These are phyloP conservation scores for Mesitornis unicolor DNA, from an alignment of 2,113 vertebrate species.

Conservation along the genomic window DNA sequence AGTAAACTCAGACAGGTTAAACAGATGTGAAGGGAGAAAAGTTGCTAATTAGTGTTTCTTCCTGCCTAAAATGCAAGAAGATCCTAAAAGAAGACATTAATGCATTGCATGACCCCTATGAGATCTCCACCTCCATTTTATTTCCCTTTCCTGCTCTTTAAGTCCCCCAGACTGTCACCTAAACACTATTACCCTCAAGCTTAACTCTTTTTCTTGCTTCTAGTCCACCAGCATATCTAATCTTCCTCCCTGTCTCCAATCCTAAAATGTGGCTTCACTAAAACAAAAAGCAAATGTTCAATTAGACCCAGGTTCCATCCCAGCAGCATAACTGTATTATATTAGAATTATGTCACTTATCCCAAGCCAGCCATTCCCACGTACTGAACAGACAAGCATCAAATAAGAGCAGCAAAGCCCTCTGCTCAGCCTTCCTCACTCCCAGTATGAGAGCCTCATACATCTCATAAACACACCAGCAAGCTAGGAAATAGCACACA, in stretches of 20 bases:
- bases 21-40: background rate
- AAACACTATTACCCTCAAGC: background rate
- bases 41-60: background rate
- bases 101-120: background rate
- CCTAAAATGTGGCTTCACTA: background rate
- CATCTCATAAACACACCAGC: background rate
- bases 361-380: background rate
- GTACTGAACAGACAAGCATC: background rate
- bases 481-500: background rate
- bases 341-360: background rate
- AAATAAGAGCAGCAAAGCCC: background rate
- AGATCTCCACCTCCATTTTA: background rate
- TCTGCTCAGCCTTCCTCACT: background rate
- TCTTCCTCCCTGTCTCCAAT: background rate
- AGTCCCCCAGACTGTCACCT: background rate
- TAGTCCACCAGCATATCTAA: background rate
- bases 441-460: background rate
- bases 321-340: background rate
- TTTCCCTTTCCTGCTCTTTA: background rate
- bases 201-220: background rate
- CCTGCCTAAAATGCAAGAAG: background rate
- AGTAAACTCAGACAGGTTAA: background rate
- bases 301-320: background rate
- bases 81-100: background rate
- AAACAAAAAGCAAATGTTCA: background rate